phyloP scores from a whole-genome alignment of 2,888 invertebrate genomes.

The Volucella zonaria region DNA sequence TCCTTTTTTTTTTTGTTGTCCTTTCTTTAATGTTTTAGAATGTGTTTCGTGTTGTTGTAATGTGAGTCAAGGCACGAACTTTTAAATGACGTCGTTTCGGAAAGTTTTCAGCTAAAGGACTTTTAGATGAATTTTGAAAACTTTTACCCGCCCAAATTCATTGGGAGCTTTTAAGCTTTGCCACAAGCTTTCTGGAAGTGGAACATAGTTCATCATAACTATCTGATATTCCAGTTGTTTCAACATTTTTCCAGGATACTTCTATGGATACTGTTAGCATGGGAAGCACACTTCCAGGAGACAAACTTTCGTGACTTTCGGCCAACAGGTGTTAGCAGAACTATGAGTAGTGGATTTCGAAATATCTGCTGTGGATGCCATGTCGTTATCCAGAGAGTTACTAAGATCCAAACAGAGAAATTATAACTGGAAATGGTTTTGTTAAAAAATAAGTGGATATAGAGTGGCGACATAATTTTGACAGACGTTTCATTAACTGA shows the following conservation, averaged over 20 bases:
- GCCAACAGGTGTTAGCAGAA: slow-evolving; percentile 46
- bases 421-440: too few relatives aligned
- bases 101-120: slow-evolving; percentile 7
- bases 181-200: slow-evolving; percentile 61
- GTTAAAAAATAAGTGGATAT: too few relatives aligned
- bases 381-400: background rate
- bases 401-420: background rate
- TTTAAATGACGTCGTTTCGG: slow-evolving; percentile 52
- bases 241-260: slow-evolving; percentile 36
- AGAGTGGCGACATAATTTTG: too few relatives aligned
- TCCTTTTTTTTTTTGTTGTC: slow-evolving; percentile 1
- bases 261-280: slow-evolving; percentile 8
- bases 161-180: slow-evolving; percentile 38
- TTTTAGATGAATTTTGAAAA: slow-evolving; percentile 41
- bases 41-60: slow-evolving; percentile 35
- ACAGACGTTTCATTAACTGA: too few relatives aligned
- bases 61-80: slow-evolving; percentile 20
- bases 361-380: background rate
- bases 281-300: slow-evolving; percentile 23
- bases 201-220: slow-evolving; percentile 32
- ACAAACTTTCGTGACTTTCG: background rate
- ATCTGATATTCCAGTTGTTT: slow-evolving; percentile 37
- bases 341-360: background rate
- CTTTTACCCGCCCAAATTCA: slow-evolving; percentile 72
- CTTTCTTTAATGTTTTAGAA: slow-evolving; percentile 31